These are phyloP conservation scores for Petrolisthes cinctipes DNA, from an alignment of 2,888 invertebrate species.

Conservation along the genomic window DNA sequence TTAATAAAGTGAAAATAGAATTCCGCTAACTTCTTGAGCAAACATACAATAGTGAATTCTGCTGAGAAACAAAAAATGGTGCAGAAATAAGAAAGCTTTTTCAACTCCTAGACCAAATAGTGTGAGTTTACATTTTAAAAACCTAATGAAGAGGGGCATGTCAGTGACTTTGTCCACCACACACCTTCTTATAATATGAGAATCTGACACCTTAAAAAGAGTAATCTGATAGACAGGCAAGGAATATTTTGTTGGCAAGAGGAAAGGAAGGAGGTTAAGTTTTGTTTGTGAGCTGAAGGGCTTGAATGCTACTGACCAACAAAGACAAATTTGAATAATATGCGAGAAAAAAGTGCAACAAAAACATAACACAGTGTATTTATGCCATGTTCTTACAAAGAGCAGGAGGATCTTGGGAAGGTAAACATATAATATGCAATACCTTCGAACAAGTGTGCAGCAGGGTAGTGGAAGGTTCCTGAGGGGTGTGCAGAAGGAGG, in stretches of 20 bases:
- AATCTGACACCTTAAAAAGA: constrained; percentile 57
- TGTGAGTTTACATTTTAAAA: constrained; percentile 37
- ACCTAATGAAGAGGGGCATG: constrained; percentile 36
- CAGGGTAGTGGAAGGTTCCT: constrained; percentile 55
- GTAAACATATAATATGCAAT: constrained; percentile 25
- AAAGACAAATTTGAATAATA: background rate
- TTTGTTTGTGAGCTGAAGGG: constrained; percentile 9
- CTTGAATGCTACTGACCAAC: constrained; percentile 20
- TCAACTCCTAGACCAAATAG: constrained; percentile 49
- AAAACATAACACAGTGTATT: constrained; percentile 18
- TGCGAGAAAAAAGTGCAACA: constrained; percentile 15
- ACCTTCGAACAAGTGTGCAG: constrained; percentile 45
- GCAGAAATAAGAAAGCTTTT: constrained; percentile 43
- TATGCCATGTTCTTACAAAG: constrained; percentile 14
- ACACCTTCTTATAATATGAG: constrained; percentile 56
- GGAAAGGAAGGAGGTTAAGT: constrained; percentile 14
- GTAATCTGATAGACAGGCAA: constrained; percentile 47
- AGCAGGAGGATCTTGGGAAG: constrained; percentile 27
- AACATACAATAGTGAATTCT: constrained; percentile 63
- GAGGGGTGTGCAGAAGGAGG: constrained; percentile 53
- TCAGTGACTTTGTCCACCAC: constrained; percentile 41
- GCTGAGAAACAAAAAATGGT: constrained; percentile 57
- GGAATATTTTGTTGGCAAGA: background rate
- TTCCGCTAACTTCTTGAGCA: constrained; percentile 62
- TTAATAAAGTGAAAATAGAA: constrained; percentile 64